phyloP scores from a whole-genome alignment of 2,113 vertebrate species.

The Centrocercus urophasianus region DNA sequence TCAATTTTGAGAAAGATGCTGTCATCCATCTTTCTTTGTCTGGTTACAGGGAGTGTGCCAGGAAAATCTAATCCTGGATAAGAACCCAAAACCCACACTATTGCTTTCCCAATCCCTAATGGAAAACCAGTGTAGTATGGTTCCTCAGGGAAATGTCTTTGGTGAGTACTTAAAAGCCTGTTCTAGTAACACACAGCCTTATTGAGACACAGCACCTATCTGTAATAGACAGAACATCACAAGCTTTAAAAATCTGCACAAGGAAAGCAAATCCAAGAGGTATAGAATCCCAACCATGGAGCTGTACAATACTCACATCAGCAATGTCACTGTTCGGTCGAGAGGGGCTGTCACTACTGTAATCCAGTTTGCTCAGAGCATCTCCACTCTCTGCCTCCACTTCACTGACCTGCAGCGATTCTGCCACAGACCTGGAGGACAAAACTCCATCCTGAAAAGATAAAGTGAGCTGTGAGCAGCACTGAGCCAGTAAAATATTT shows the following conservation, averaged over 20 bases:
- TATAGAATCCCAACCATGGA: background rate
- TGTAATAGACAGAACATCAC: background rate
- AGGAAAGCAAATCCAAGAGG: background rate
- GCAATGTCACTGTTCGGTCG: constrained; percentile 76
- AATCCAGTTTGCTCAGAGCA: constrained; percentile 66
- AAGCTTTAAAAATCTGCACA: background rate
- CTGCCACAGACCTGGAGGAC: constrained; percentile 50
- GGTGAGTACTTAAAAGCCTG: background rate
- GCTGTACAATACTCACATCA: constrained; percentile 72
- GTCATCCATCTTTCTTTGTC: constrained; percentile 40
- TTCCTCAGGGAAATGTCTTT: background rate
- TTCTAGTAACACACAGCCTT: accelerated
- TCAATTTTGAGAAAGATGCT: constrained; percentile 35
- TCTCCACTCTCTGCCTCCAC: constrained; percentile 80
- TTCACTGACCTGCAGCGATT: constrained; percentile 80
- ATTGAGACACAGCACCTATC: background rate
- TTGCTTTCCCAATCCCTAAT: background rate
- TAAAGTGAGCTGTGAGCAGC: background rate
- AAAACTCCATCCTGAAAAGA: constrained; percentile 73
- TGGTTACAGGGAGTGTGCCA: constrained; percentile 47
- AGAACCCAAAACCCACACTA: background rate
- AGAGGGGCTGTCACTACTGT: constrained; percentile 73
- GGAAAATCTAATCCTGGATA: constrained; percentile 51
- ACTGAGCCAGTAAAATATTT: background rate
- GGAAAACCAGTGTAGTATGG: background rate